Percentiles rank a stretch among this genome's conserved stretches.
Conservation (phyloP, 2,888 invertebrate genomes). For the Anodontia alba region DNA sequence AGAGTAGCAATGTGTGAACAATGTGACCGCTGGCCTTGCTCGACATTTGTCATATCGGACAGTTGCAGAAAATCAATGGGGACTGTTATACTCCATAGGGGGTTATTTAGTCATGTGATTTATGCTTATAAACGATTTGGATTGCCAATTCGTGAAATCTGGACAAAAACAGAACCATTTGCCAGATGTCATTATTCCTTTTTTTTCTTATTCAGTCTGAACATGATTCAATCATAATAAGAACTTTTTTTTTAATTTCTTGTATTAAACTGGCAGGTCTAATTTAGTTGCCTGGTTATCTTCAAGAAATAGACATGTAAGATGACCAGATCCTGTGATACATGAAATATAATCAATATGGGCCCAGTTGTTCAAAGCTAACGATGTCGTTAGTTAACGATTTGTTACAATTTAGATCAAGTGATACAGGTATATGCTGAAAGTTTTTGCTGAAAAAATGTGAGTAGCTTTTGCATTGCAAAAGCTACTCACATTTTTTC, state of each 20-base stretch:
- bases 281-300: neutral
- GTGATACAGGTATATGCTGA: too few relatives aligned
- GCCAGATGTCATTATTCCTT: neutral
- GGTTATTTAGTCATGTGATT: constrained; percentile 6
- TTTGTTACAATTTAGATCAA: too few relatives aligned
- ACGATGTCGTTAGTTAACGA: too few relatives aligned
- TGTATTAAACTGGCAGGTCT: neutral
- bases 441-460: too few relatives aligned
- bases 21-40: constrained; percentile 38
- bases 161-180: neutral
- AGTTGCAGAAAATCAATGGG: neutral
- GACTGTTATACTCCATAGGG: neutral
- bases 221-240: neutral
- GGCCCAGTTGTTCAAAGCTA: too few relatives aligned
- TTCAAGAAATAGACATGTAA: neutral
- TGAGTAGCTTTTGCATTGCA: too few relatives aligned
- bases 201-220: neutral
- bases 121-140: neutral
- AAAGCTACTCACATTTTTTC: too few relatives aligned
- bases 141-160: neutral
- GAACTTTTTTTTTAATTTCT: neutral
- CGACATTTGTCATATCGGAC: constrained; percentile 21
- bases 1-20: constrained; percentile 46
- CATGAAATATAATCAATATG: neutral
- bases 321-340: neutral